Evolutionary conservation across 1,140 invertebrate species (phyloP).

Genomic region (Solen grandis): DNA sequence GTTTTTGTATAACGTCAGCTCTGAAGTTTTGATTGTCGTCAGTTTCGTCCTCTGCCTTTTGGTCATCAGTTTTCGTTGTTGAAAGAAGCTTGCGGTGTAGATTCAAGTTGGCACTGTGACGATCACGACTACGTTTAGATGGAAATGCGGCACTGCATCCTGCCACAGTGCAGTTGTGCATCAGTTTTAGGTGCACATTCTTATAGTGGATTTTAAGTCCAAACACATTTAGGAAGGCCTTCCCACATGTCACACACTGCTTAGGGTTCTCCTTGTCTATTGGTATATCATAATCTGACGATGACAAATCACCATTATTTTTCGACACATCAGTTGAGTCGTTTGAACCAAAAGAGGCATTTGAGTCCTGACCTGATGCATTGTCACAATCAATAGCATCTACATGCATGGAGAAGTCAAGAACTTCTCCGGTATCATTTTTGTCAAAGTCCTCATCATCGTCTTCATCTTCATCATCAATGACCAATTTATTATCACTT

Average conservation of each 20-base stretch:
- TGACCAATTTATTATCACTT: conserved; percentile 49
- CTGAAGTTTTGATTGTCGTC: conserved; percentile 61
- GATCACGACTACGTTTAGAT: conserved; percentile 95
- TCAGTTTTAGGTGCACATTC: conserved; percentile 96
- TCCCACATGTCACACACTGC: conserved; percentile 94
- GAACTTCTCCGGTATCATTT: conserved; percentile 46
- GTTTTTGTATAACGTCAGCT: conserved; percentile 64
- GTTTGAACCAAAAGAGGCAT: conserved; percentile 56
- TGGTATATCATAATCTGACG: conserved; percentile 84
- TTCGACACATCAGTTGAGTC: conserved; percentile 48
- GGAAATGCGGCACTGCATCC: conserved; percentile 98
- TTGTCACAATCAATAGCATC: conserved; percentile 31
- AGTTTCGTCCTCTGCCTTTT: conserved; percentile 44
- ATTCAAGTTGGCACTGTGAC: conserved; percentile 95
- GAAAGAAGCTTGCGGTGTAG: conserved; percentile 85
- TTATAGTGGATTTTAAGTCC: conserved; percentile 98
- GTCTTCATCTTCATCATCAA: conserved; percentile 56
- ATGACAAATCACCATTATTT: conserved; percentile 25
- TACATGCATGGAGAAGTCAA: conserved; percentile 47
- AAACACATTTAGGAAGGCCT: conserved; percentile 96
- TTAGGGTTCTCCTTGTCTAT: conserved; percentile 92
- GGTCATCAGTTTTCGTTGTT: conserved; percentile 57
- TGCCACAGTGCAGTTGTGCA: conserved; percentile 97
- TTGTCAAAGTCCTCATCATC: conserved; percentile 38
- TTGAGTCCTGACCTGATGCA: conserved; percentile 60